Conservation (phyloP, 2,888 invertebrate genomes). For the Mythimna pallens region DNA sequence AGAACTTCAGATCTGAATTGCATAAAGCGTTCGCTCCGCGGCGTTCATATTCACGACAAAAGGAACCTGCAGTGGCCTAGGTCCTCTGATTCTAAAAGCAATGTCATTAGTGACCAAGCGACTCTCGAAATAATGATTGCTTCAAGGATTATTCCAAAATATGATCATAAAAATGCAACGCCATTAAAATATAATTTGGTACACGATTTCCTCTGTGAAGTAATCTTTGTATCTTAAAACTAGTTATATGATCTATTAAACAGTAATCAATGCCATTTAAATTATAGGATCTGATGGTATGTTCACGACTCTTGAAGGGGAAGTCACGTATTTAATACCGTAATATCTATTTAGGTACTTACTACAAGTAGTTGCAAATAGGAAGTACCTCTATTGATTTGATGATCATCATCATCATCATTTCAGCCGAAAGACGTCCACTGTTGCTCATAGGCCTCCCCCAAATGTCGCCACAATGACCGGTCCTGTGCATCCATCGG, state of each 20-base stretch:
- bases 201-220: slow-evolving; percentile 58
- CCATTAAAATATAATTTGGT: slow-evolving; percentile 57
- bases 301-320: slow-evolving; percentile 45
- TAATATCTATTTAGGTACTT: neutral
- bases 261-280: slow-evolving; percentile 50
- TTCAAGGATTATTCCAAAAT: slow-evolving; percentile 56
- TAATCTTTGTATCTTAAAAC: slow-evolving; percentile 40
- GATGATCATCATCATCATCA: no score
- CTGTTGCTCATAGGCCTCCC: no score
- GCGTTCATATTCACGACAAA: slow-evolving; percentile 40
- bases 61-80: slow-evolving; percentile 8
- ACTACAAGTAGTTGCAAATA: neutral
- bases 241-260: slow-evolving; percentile 45
- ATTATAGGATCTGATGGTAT: slow-evolving; percentile 39
- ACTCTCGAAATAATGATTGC: slow-evolving; percentile 51
- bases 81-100: slow-evolving; percentile 38
- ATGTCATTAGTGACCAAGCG: slow-evolving; percentile 58
- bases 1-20: slow-evolving; percentile 31
- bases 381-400: slow-evolving; percentile 4
- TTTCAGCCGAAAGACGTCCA: no score
- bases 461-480: no score
- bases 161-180: slow-evolving; percentile 46
- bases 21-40: slow-evolving; percentile 41
- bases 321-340: slow-evolving; percentile 47
- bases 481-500: no score